phyloP scores from a whole-genome alignment of 2,888 invertebrate species.

The Platypus cylindrus region DNA sequence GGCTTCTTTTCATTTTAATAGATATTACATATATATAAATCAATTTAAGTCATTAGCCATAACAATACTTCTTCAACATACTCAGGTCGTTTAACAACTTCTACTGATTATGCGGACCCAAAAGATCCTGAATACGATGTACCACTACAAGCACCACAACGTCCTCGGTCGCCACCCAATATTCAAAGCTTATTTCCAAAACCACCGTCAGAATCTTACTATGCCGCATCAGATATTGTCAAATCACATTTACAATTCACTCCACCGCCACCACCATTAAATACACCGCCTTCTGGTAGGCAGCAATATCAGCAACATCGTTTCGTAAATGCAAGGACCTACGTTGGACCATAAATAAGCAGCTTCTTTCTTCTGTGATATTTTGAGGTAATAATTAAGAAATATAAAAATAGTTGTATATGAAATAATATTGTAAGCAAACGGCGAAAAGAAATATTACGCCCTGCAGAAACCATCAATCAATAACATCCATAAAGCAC shows the following conservation, averaged over 20 bases:
- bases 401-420: too few species aligned
- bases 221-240: conserved; percentile 57
- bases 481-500: conserved; percentile 9
- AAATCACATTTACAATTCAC: conserved; percentile 20
- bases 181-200: conserved; percentile 46
- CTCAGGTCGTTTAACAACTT: conserved; percentile 23
- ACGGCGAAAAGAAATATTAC: neutral
- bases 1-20: too few species aligned
- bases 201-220: conserved; percentile 58
- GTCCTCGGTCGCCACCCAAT: conserved; percentile 39
- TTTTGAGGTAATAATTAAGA: conserved; percentile 7
- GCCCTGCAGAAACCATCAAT: conserved; percentile 6
- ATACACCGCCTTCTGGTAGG: conserved; percentile 34
- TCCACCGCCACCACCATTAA: conserved; percentile 32
- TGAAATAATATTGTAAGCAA: neutral
- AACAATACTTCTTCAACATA: too few species aligned
- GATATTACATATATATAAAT: neutral
- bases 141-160: conserved; percentile 41
- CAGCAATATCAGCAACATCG: conserved; percentile 36
- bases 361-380: conserved; percentile 27
- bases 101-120: conserved; percentile 35
- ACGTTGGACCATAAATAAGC: conserved; percentile 30
- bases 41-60: conserved; percentile 8
- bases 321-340: conserved; percentile 28
- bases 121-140: conserved; percentile 52